phyloP scores from a whole-genome alignment of 2,797 vertebrate species.

The Nothura maculosa region DNA sequence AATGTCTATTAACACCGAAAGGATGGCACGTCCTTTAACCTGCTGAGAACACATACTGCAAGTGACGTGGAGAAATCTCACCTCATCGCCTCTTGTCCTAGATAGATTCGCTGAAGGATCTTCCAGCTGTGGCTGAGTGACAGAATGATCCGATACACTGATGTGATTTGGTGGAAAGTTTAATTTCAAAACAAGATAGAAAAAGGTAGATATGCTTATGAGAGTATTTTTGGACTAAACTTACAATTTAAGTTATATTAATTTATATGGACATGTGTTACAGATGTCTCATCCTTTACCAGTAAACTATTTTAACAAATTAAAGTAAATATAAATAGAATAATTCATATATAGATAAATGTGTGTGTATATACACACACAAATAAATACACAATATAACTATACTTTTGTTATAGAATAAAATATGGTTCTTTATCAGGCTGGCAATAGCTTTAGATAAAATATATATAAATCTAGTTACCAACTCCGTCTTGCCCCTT shows the following conservation, averaged over 20 bases:
- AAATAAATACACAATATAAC: fast-evolving
- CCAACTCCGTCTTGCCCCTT: background rate
- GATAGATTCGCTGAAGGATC: constrained; percentile 78
- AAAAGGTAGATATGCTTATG: background rate
- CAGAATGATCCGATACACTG: constrained; percentile 73
- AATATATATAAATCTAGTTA: background rate
- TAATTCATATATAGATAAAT: fast-evolving
- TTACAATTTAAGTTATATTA: background rate
- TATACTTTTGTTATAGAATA: too few relatives aligned
- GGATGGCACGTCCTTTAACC: background rate
- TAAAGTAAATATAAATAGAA: background rate
- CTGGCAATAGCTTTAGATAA: background rate
- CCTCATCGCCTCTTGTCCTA: constrained; percentile 83
- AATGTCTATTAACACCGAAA: background rate
- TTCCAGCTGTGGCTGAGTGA: constrained; percentile 74
- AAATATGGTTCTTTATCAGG: background rate
- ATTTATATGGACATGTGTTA: background rate
- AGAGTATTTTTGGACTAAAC: background rate
- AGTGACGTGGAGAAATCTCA: constrained; percentile 57
- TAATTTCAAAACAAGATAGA: constrained; percentile 24
- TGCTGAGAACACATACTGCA: background rate
- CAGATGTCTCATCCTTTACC: fast-evolving
- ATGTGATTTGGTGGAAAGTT: constrained; percentile 40
- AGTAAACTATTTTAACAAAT: background rate
- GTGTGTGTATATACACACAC: fast-evolving